These are phyloP conservation scores for Aldrovandia affinis DNA, from an alignment of 2,797 vertebrate genomes.

Conservation along the genomic window DNA sequence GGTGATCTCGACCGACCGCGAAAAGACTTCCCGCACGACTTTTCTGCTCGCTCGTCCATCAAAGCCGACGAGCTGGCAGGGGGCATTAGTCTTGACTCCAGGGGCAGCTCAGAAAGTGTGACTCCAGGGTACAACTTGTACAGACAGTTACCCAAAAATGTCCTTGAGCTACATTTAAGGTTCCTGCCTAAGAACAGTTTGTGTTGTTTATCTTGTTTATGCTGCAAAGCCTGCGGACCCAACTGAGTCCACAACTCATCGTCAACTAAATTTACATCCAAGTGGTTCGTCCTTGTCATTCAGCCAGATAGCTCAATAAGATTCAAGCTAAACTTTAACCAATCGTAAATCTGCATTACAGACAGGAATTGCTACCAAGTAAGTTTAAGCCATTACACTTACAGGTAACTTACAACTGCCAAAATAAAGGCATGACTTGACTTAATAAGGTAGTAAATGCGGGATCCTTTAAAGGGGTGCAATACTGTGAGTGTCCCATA, in stretches of 20 bases:
- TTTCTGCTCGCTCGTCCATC: background rate
- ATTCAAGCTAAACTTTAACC: background rate
- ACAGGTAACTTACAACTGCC: too few species aligned
- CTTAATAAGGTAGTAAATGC: too few species aligned
- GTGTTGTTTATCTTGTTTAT: background rate
- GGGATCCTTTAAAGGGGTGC: too few species aligned
- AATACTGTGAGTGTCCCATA: too few species aligned
- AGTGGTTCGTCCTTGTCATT: background rate
- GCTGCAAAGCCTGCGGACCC: background rate
- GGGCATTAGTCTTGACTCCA: conserved; percentile 43
- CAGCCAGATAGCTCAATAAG: background rate
- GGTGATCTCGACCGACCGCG: background rate
- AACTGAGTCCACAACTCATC: background rate
- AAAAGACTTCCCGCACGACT: conserved; percentile 4
- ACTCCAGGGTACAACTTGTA: conserved; percentile 41
- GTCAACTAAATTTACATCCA: background rate
- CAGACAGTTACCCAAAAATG: conserved; percentile 42
- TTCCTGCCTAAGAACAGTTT: background rate
- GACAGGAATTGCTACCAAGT: too few species aligned
- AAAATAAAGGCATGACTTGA: too few species aligned
- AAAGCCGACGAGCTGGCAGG: conserved; percentile 40
- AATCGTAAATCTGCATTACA: too few species aligned
- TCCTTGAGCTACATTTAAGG: background rate
- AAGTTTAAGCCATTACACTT: too few species aligned
- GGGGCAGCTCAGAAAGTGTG: conserved; percentile 33